A percentile compares a stretch with the other conserved stretches of the same genome.
Conservation (phyloP, 1,140 invertebrate species). For the Drosophila virilis region DNA sequence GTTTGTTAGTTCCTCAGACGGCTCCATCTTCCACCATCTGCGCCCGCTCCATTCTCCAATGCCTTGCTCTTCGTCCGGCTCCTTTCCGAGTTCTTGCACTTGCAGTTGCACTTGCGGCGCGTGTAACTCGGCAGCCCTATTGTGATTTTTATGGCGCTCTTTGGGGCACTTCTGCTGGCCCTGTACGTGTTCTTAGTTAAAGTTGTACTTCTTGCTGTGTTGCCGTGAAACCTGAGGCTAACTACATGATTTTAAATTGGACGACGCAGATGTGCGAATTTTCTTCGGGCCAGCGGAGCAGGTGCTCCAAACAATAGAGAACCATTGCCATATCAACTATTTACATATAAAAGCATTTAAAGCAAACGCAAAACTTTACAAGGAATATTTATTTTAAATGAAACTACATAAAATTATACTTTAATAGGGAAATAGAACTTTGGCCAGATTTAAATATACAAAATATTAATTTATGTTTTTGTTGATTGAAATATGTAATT, state of each 20-base stretch:
- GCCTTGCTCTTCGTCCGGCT: constrained; percentile 37
- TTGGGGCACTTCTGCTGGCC: constrained; percentile 29
- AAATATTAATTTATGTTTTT: too few species aligned
- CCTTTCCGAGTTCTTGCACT: constrained; percentile 51
- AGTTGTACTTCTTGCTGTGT: constrained; percentile 39
- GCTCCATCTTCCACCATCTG: neutral
- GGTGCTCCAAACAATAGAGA: constrained; percentile 24
- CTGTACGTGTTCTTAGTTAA: constrained; percentile 64
- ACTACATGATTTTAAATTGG: constrained; percentile 71
- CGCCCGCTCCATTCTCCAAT: neutral
- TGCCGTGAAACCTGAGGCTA: constrained; percentile 56
- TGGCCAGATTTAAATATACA: too few species aligned
- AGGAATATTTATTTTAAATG: too few species aligned
- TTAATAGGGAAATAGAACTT: too few species aligned
- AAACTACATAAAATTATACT: too few species aligned
- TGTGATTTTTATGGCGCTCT: constrained; percentile 71
- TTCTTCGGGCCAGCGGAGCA: constrained; percentile 11
- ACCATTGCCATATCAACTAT: neutral
- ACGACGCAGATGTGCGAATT: constrained; percentile 73
- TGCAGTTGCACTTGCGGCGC: constrained; percentile 31
- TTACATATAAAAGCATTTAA: neutral
- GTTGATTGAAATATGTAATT: too few species aligned
- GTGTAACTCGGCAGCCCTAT: constrained; percentile 71
- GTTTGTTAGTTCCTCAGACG: constrained; percentile 11
- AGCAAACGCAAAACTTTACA: too few species aligned